Conservation (phyloP, 2,113 vertebrate species). For the Limanda limanda region DNA sequence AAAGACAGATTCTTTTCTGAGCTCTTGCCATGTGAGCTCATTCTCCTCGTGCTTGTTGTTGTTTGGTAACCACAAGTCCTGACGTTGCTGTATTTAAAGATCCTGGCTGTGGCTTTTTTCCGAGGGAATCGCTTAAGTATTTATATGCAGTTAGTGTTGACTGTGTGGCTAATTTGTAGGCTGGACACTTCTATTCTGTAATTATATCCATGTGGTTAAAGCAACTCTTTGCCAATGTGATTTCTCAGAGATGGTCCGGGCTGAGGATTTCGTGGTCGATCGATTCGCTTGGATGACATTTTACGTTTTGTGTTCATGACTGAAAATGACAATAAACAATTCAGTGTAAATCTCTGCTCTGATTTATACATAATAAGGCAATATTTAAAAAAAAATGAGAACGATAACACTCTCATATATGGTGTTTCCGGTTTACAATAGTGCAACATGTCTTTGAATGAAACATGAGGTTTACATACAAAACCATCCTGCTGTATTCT, state of each 20-base stretch:
- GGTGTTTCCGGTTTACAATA: too few relatives aligned
- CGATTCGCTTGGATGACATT: not conserved
- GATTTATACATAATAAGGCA: not conserved
- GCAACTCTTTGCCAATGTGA: slow-evolving; percentile 7
- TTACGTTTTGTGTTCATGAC: too few relatives aligned
- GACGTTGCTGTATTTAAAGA: slow-evolving; percentile 5
- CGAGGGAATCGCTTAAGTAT: not conserved
- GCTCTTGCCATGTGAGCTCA: too few relatives aligned
- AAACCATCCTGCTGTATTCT: slow-evolving; percentile 30
- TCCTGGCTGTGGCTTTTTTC: not conserved
- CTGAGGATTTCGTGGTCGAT: not conserved
- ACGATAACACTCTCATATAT: not conserved
- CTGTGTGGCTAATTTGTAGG: slow-evolving; percentile 3
- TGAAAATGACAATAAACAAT: not conserved
- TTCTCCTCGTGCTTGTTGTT: not conserved
- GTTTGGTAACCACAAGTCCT: slow-evolving; percentile 7
- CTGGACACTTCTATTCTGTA: not conserved
- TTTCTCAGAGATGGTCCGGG: not conserved
- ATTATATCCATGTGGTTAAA: slow-evolving; percentile 10
- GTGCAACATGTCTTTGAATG: slow-evolving; percentile 2
- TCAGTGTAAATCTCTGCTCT: not conserved
- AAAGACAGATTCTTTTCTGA: slow-evolving; percentile 12
- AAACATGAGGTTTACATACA: slow-evolving; percentile 28
- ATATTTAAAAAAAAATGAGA: not conserved
- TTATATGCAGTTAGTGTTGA: not conserved